Conservation (phyloP, 2,113 vertebrate genomes). For the Cyanoramphus novaezelandiae region DNA sequence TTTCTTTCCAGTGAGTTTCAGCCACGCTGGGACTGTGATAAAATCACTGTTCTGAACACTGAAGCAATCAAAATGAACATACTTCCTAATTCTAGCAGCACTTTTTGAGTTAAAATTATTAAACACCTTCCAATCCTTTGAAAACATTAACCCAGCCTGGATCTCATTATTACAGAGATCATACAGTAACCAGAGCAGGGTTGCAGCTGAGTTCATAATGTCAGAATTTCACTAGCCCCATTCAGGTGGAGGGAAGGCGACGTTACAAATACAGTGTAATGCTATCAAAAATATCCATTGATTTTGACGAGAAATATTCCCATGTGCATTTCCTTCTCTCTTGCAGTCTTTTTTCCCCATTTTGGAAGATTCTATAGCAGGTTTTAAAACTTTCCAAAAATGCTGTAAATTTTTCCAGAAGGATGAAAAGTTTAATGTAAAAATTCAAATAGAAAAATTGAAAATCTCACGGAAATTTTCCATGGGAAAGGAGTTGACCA, state of each 20-base stretch:
- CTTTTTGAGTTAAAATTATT: constrained; percentile 27
- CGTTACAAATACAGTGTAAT: not conserved
- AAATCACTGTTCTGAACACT: constrained; percentile 27
- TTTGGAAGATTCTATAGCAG: not conserved
- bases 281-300: not conserved
- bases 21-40: not conserved
- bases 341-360: not conserved
- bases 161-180: not conserved
- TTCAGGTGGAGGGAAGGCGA: not conserved
- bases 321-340: not conserved
- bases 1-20: constrained; percentile 25
- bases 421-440: not conserved
- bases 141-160: not conserved
- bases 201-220: not conserved
- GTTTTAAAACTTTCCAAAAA: not conserved
- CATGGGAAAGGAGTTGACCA: not conserved
- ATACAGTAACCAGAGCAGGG: not conserved
- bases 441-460: not conserved
- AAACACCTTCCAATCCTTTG: not conserved
- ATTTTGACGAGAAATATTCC: not conserved
- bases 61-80: constrained; percentile 36
- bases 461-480: not conserved
- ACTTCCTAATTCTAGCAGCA: constrained; percentile 3
- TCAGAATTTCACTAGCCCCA: not conserved
- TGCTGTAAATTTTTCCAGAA: not conserved